Conservation (phyloP, 2,113 vertebrate species). For the Eptesicus fuscus region DNA sequence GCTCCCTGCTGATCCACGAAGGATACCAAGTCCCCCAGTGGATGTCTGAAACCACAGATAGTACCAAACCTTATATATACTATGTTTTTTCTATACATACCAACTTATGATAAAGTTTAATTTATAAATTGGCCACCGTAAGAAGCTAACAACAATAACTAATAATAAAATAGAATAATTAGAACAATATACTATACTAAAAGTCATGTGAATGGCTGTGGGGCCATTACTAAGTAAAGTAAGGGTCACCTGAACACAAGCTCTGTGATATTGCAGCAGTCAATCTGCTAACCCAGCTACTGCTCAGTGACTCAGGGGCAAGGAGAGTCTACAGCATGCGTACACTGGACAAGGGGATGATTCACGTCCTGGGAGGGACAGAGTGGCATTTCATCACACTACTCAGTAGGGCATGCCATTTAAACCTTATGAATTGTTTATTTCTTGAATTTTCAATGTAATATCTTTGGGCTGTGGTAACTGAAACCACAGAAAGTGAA, state of each 20-base stretch:
- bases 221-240: background rate
- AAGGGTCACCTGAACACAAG: background rate
- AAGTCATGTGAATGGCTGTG: background rate
- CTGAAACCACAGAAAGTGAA: too few species aligned
- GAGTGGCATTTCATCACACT: background rate
- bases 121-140: background rate
- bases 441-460: background rate
- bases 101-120: background rate
- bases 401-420: background rate
- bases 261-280: background rate
- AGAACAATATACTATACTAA: background rate
- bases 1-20: too few species aligned
- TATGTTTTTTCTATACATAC: background rate
- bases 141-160: background rate
- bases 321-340: background rate
- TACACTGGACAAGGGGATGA: background rate
- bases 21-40: background rate
- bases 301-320: too few species aligned
- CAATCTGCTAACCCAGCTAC: background rate
- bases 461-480: background rate
- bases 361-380: background rate
- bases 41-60: background rate
- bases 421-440: background rate
- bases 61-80: background rate
- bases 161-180: background rate